Evolutionary conservation across 2,888 invertebrate genomes (phyloP), one percentile per base, ranked within the genome.

Genomic region (Eilema sororculum): DNA sequence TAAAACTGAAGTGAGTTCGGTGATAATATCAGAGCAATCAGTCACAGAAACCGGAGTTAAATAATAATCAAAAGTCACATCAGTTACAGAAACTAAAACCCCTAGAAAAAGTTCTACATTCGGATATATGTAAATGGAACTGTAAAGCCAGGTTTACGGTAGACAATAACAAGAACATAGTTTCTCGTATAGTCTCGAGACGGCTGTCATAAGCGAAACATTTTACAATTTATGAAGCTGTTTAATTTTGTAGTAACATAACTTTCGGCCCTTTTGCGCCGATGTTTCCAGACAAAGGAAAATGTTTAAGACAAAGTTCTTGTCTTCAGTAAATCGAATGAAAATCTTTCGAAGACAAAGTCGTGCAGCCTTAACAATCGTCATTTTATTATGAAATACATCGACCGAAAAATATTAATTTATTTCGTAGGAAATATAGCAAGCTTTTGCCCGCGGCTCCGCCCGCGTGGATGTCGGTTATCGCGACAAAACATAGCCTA

Each of bases 181-280:
- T 83, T 85, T 73, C 86, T 87, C 87, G 89, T 87, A 86, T 82
- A 80, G 66, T 73, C 81, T 80, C 81, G 80, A 82, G 81, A 82
- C 81, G 80, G 80, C 83, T 87, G 89, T 88, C 90, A 86, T 81
- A 84, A 85, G 80, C 80, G 78, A 86, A 88, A 85, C 86, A 79
- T 87, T 86, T 76, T 76, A 77, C 81, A 87, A 91, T 91, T 91
- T 91, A 91, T 91, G 86, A 81, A 85, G 86, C 84, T 82, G 85
- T 87, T 87, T 84, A 79, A 79, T 87, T 85, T 86, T 73, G 82
- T 86, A 87, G 87, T 89, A 90, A 88, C 89, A 90, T 90, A 86
- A 89, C 89, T 89, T 89, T 88, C 84, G 85, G 85, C 75, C 86
- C 89, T 87, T 89, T 91, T 89, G 89, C 77, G 78, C 73, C 82